Conservation (phyloP, 2,797 vertebrate genomes). For the Myripristis jacobus region DNA sequence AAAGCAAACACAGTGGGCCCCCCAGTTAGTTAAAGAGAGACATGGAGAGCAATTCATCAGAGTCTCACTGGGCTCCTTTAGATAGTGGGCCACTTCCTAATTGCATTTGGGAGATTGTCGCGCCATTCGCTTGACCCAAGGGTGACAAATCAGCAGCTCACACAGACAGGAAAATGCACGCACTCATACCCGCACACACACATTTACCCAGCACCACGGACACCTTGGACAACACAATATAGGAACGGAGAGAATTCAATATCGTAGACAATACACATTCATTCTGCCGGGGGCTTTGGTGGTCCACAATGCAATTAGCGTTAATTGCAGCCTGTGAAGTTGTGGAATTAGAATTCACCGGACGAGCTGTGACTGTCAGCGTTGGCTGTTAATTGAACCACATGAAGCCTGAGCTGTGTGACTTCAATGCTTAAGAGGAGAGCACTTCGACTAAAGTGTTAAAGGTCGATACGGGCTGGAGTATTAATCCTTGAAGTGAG, state of each 20-base stretch:
- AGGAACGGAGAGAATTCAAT: slow-evolving; percentile 64
- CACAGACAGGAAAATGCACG: slow-evolving; percentile 19
- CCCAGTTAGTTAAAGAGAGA: slow-evolving; percentile 55
- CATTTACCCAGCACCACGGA: slow-evolving; percentile 43
- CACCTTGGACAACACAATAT: slow-evolving; percentile 56
- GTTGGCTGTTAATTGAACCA: slow-evolving; percentile 61
- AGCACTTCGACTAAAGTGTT: slow-evolving; percentile 21
- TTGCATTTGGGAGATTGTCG: slow-evolving; percentile 76
- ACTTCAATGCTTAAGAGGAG: slow-evolving; percentile 56
- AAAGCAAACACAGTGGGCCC: slow-evolving; percentile 27
- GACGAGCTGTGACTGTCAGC: slow-evolving; percentile 64
- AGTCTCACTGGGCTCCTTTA: slow-evolving; percentile 61
- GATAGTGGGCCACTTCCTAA: slow-evolving; percentile 67
- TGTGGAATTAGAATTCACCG: slow-evolving; percentile 71
- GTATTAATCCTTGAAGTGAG: slow-evolving; percentile 20
- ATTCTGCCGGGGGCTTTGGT: slow-evolving; percentile 62
- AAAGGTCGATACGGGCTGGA: slow-evolving; percentile 24
- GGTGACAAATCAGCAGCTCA: slow-evolving; percentile 65
- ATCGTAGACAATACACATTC: slow-evolving; percentile 70
- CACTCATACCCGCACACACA: slow-evolving; percentile 7
- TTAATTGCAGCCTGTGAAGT: slow-evolving; percentile 75
- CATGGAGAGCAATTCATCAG: slow-evolving; percentile 65
- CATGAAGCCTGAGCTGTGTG: slow-evolving; percentile 46
- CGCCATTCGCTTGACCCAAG: slow-evolving; percentile 72
- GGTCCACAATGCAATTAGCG: slow-evolving; percentile 72